Conservation (phyloP, 1,140 invertebrate species). For the Carposina sasakii region DNA sequence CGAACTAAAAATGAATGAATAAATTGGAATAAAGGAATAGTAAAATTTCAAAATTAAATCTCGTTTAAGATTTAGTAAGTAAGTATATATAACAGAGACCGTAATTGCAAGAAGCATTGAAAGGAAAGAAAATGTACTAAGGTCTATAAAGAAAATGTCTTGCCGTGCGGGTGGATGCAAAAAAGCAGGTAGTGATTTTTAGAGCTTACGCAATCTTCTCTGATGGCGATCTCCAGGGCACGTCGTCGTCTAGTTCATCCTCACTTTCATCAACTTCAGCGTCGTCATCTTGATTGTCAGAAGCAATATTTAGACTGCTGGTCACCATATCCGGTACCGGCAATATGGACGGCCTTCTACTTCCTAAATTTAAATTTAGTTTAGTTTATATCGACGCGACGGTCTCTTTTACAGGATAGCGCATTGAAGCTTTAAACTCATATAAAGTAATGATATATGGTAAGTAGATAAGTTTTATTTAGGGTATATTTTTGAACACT, state of each 20-base stretch:
- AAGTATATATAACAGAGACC: no score
- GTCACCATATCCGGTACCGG: conserved; percentile 92
- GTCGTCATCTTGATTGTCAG: conserved; percentile 80
- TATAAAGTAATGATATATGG: not conserved
- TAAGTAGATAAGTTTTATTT: no score
- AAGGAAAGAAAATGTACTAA: not conserved
- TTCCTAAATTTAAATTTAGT: conserved; percentile 71
- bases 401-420: not conserved
- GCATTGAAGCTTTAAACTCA: not conserved
- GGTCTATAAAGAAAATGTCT: conserved; percentile 3
- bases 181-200: conserved; percentile 19
- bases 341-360: conserved; percentile 86
- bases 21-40: no score
- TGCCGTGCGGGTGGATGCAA: conserved; percentile 45
- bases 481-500: no score
- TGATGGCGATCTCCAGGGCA: conserved; percentile 89
- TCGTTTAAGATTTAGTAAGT: conserved; percentile 16
- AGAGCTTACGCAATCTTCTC: conserved; percentile 90
- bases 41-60: conserved; percentile 37
- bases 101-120: no score
- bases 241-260: conserved; percentile 90
- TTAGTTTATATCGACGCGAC: not conserved
- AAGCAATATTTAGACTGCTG: conserved; percentile 81
- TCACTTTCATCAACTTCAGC: conserved; percentile 87
- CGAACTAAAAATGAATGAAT: no score